Evolutionary conservation across 2,113 vertebrate species (phyloP), one percentile per base, ranked within the genome.

Genomic region (Bothrops jararaca): DNA sequence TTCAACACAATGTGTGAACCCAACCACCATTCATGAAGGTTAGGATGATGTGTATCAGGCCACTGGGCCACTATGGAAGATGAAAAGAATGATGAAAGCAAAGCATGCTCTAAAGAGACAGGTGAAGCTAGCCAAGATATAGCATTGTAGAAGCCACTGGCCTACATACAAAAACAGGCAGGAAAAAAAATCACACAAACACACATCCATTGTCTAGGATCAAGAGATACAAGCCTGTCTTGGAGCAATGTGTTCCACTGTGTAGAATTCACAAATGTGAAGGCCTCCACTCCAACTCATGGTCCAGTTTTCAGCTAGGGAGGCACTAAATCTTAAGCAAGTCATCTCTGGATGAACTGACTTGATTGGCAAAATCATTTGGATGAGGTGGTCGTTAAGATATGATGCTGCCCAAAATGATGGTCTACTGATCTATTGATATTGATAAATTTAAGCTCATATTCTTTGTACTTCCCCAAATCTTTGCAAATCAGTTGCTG

Each of bases 151-250:
- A 80, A 80, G n/a, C n/a, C 69, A 80, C 69, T 39, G 15, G n/a
- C 1, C 69, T 80, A 20, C 1, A 0, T 39, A 39, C 20, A 39
- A 74, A 74, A 74, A n/a, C 13, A 0, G 2, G 64, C 64, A 39
- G 15, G 29, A 0, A 5, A 2, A 1, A 1, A 13, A n/a, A 13
- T 13, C 69, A 80, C 6, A 80, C 2, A 80, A 80, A 39, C n/a
- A 34, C n/a, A 74, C 13, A 80, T 8, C 13, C 20, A 20, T n/a
- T 69, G 29, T 69, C 29, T 69, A n/a, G 29, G 60, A n/a, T 5
- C 12, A 80, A 39, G 69, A 39, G 5, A 39, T 7, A 18, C 69
- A 8, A 39, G n/a, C 6, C 5, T 39, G 18, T 20, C n/a, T 39
- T 80, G 69, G n/a, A 74, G 69, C 69, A 74, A 39, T 39, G 18